Conservation (phyloP, 2,113 vertebrate species). For the Salvelinus namaycush region DNA sequence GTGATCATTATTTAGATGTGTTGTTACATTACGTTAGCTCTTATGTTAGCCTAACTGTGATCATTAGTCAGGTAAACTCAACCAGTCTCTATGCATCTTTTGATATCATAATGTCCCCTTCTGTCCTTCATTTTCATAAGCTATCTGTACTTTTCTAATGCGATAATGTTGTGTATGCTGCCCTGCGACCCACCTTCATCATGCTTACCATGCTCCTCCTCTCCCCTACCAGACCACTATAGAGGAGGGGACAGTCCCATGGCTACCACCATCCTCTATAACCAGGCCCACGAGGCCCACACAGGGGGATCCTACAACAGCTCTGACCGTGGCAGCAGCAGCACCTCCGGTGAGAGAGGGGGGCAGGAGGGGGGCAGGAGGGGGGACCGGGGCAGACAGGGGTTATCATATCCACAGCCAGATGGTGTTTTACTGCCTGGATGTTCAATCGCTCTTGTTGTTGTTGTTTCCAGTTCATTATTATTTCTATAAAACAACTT, state of each 20-base stretch:
- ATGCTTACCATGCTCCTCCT: background rate
- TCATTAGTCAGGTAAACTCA: background rate
- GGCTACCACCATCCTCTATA: constrained; percentile 95
- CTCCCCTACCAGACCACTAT: constrained; percentile 77
- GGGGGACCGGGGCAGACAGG: background rate
- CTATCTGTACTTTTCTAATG: background rate
- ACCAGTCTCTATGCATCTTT: background rate
- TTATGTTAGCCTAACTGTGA: no score
- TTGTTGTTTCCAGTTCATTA: constrained; percentile 14
- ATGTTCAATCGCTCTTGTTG: background rate
- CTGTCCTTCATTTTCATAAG: background rate
- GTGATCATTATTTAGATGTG: no score
- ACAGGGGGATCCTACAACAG: constrained; percentile 97
- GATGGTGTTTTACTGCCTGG: background rate
- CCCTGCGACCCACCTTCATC: background rate
- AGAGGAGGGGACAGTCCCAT: constrained; percentile 83
- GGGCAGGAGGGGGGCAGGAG: background rate
- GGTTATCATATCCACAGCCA: background rate
- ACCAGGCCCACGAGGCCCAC: constrained; percentile 90
- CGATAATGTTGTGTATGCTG: background rate
- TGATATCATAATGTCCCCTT: background rate
- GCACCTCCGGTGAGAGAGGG: constrained; percentile 86
- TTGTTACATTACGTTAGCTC: no score
- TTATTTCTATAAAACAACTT: constrained; percentile 49
- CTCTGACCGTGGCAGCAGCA: constrained; percentile 94